These are phyloP conservation scores for Synanceia verrucosa DNA, from an alignment of 2,797 vertebrate genomes.

Conservation along the genomic window DNA sequence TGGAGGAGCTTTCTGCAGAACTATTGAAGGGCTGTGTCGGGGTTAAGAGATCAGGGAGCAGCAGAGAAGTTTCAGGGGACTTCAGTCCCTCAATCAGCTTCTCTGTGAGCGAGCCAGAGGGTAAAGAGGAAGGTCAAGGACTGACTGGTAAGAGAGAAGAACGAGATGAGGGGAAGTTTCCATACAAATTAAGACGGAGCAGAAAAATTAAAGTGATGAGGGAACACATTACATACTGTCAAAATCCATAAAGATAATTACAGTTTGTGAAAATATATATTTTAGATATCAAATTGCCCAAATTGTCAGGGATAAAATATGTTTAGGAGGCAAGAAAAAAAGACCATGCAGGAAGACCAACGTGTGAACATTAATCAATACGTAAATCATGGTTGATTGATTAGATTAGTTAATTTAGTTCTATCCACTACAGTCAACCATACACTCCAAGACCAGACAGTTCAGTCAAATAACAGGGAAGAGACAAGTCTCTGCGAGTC, in stretches of 20 bases:
- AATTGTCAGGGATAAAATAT: not conserved
- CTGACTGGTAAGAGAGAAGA: slow-evolving; percentile 13
- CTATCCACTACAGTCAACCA: not conserved
- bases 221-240: not conserved
- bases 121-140: slow-evolving; percentile 15
- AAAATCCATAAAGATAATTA: not conserved
- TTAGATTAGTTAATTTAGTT: slow-evolving; percentile 29
- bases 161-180: not conserved
- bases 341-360: not conserved
- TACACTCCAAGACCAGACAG: slow-evolving; percentile 3
- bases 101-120: slow-evolving; percentile 81
- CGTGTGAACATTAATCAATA: not conserved
- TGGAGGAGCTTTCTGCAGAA: slow-evolving; percentile 80
- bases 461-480: slow-evolving; percentile 8
- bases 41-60: slow-evolving; percentile 90
- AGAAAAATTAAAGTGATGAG: slow-evolving; percentile 10
- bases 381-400: too few relatives aligned
- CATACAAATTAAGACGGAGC: not conserved
- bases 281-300: not conserved
- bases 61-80: slow-evolving; percentile 89
- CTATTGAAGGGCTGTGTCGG: slow-evolving; percentile 88
- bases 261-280: not conserved
- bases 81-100: slow-evolving; percentile 93
- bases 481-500: not conserved
- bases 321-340: not conserved